These are phyloP conservation scores for Morelia viridis DNA, from an alignment of 2,797 vertebrate species.

Conservation along the genomic window DNA sequence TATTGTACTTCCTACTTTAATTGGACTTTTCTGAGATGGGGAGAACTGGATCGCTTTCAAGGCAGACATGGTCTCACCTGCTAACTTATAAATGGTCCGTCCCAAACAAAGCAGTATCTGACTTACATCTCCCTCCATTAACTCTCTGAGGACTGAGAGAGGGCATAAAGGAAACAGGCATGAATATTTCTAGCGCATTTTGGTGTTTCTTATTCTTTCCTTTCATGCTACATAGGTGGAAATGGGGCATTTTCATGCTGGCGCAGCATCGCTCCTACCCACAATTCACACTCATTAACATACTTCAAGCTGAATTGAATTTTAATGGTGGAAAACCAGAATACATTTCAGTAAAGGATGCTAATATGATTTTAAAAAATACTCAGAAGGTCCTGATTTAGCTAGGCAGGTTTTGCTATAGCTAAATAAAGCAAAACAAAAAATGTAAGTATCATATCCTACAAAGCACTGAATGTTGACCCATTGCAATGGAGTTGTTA, in stretches of 20 bases:
- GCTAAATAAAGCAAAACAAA: not conserved
- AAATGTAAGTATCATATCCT: not conserved
- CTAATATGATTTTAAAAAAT: not conserved
- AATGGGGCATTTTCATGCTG: constrained; percentile 1
- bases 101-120: constrained; percentile 46
- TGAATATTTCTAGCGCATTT: not conserved
- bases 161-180: not conserved
- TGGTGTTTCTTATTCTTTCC: not conserved
- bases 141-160: not conserved
- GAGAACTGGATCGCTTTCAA: constrained; percentile 71
- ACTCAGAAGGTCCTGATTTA: not conserved
- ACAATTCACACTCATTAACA: constrained; percentile 17
- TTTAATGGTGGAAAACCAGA: constrained; percentile 7
- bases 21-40: constrained; percentile 75
- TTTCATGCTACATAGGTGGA: not conserved
- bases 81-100: constrained; percentile 60
- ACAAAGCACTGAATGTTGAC: no score
- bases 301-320: constrained; percentile 19
- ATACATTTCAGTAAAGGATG: not conserved
- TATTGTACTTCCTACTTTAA: constrained; percentile 79
- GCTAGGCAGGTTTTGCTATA: not conserved
- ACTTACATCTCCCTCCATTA: constrained; percentile 17
- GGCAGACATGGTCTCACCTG: constrained; percentile 58
- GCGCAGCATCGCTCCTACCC: constrained; percentile 22
- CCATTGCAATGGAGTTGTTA: not conserved